Evolutionary conservation across 2,888 invertebrate species (phyloP), one percentile per base, ranked within the genome.

Genomic region (Acleris sparsana): DNA sequence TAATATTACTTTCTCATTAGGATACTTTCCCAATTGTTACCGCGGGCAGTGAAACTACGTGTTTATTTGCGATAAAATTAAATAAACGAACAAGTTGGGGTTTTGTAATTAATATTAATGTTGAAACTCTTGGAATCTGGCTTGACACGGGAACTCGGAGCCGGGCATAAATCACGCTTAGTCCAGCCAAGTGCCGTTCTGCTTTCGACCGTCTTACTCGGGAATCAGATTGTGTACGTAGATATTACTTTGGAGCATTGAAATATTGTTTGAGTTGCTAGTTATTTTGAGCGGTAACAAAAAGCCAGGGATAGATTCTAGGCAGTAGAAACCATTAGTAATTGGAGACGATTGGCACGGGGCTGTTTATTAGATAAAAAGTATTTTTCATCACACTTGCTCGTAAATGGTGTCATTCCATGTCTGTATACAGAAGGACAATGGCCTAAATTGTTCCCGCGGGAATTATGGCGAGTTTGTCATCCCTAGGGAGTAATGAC

Each of bases 61-160:
- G 63, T 61, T 71, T 69, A 70, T 72, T 82, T 77, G 68, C 75
- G 77, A 82, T 83, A 80, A 83, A 86, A 87, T 87, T 84, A 85
- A 88, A 86, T 87, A 87, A 84, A 84, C 80, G 77, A 80, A 80
- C 81, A 85, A 85, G 84, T 86, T 80, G 77, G 80, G 80, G 78
- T 39, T 78, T 80, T 78, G 79, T 87, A 89, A 89, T 89, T 85
- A 89, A 89, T 87, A 89, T 89, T 87, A 89, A 89, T 89, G 87
- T 81, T 70, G 74, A 82, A 87, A 86, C 83, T 86, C 83, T 84
- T 77, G 77, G 80, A 86, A 85, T 86, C 80, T 82, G 79, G 77
- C 80, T 75, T 85, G 87, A 87, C 87, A 85, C 77, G 85, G 77
- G 74, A 82, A 82, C 83, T 82, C 78, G 58, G 74, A 75, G 79